Base-by-base conservation (phyloP, 2,113 vertebrate genomes). In the Polypterus senegalus region DNA sequence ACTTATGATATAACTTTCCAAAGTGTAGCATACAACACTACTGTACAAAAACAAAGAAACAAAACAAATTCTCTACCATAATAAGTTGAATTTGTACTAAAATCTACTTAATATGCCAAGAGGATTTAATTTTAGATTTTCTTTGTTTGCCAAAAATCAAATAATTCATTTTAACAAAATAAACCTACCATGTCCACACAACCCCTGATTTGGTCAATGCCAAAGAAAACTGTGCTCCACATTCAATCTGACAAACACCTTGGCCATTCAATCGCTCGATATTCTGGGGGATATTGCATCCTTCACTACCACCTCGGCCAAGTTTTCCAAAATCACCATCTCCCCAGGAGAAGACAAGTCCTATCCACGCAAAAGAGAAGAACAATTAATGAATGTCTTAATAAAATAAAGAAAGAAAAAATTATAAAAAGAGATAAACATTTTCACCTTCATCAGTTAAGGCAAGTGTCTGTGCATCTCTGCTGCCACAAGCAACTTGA, bases 261-360 rank as follows among this genome's bases (percentile, higher is more conserved):
- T 99, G 96, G 5, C 95, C 93, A 0, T 98, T 98, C 7, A 99
- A 84, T 58, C 96, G 80, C 74, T 99, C 96, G 0, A 98, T 98
- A 77, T 99, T 99, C 80, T 99, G 96, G n/a, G 96, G 96, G 61
- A 97, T 82, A 73, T 98, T 99, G 74, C 96, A 99, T 65, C 96
- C 96, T 79, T 99, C 96, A 9, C 96, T 99, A 72, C 96, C 96
- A 63, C 96, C 96, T 48, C 96, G 90, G 54, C 96, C 96, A 63
- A 99, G 75, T 70, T 99, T 99, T 59, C 95, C 96, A 71, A 99
- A 99, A 65, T 99, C 96, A 6, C 96, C 96, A 51, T 99, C 96
- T 9, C 95, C 96, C 95, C 96, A 98, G 55, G 96, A 99, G 79
- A 98, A 99, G 65, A 99, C 96, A 81, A 96, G 72, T 6, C 96